Conservation (phyloP, 2,797 vertebrate genomes). For the Arnoldichthys spilopterus region DNA sequence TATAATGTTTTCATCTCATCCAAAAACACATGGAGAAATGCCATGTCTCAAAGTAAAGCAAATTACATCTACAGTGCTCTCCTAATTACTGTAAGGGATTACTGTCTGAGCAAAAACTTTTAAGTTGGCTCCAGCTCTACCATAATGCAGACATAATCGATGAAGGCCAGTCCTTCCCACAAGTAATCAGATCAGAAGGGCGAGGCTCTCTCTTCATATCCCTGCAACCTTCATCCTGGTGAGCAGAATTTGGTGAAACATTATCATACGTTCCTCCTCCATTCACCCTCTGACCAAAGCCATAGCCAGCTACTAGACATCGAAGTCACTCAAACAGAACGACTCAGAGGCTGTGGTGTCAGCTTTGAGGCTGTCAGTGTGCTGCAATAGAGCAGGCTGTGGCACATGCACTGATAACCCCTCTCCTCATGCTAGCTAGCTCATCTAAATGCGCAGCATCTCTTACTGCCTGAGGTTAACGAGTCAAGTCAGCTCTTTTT, state of each 20-base stretch:
- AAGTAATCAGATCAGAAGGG: constrained; percentile 36
- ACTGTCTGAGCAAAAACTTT: background rate
- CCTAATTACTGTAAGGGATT: background rate
- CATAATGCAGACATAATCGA: constrained; percentile 27
- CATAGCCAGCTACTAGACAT: constrained; percentile 56
- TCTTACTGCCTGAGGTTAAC: constrained; percentile 56
- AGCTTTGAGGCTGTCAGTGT: constrained; percentile 68
- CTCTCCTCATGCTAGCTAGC: constrained; percentile 2
- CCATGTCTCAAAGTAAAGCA: background rate
- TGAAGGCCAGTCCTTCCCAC: constrained; percentile 1
- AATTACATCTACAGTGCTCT: background rate
- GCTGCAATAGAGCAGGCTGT: constrained; percentile 53
- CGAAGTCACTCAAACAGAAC: constrained; percentile 58
- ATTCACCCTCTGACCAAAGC: constrained; percentile 42
- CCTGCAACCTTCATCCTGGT: constrained; percentile 27
- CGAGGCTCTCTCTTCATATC: constrained; percentile 26
- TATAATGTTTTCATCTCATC: background rate
- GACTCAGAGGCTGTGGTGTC: constrained; percentile 67
- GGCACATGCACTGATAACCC: constrained; percentile 18
- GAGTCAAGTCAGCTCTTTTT: constrained; percentile 58
- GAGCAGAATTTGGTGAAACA: constrained; percentile 35
- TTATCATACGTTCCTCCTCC: constrained; percentile 22
- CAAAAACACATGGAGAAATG: background rate
- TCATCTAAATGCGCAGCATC: constrained; percentile 48
- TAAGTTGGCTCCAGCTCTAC: constrained; percentile 3